Percentiles rank a stretch among this genome's conserved stretches.
Evolutionary conservation across 1,140 invertebrate genomes (phyloP).

Genomic region (Cyrtorhinus lividipennis): DNA sequence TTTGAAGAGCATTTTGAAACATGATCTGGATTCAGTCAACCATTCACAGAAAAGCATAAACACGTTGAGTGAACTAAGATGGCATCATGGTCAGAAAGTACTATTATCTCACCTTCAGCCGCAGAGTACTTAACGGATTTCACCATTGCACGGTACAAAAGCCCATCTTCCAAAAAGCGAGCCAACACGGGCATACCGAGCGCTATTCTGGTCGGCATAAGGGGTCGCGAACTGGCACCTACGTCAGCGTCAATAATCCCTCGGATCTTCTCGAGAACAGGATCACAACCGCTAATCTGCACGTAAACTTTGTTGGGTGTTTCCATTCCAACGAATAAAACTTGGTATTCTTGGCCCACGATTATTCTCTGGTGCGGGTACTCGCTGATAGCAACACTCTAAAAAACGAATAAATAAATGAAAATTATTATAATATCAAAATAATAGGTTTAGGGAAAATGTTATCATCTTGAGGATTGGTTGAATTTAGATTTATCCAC

Average conservation of each 20-base stretch:
- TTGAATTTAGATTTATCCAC: too few species aligned
- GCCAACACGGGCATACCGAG: constrained; percentile 28
- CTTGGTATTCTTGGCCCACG: not conserved
- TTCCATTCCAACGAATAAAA: not conserved
- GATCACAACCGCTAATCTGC: not conserved
- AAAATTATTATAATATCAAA: too few species aligned
- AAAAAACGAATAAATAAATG: too few species aligned
- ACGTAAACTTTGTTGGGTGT: not conserved
- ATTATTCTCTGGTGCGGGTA: not conserved
- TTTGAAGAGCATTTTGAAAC: too few species aligned
- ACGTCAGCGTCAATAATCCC: not conserved
- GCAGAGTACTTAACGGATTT: constrained; percentile 24
- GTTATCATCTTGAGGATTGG: too few species aligned
- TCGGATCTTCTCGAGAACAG: not conserved
- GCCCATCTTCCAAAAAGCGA: constrained; percentile 35
- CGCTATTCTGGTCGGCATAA: constrained; percentile 5
- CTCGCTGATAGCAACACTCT: not conserved
- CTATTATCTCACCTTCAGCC: too few species aligned
- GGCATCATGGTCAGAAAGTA: too few species aligned
- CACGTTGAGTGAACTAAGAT: too few species aligned
- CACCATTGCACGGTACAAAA: constrained; percentile 40
- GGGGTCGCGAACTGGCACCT: not conserved
- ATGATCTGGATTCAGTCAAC: too few species aligned
- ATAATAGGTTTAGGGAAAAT: too few species aligned
- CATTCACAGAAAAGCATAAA: too few species aligned